phyloP scores from a whole-genome alignment of 2,113 vertebrate genomes.

The Hemiscyllium ocellatum region DNA sequence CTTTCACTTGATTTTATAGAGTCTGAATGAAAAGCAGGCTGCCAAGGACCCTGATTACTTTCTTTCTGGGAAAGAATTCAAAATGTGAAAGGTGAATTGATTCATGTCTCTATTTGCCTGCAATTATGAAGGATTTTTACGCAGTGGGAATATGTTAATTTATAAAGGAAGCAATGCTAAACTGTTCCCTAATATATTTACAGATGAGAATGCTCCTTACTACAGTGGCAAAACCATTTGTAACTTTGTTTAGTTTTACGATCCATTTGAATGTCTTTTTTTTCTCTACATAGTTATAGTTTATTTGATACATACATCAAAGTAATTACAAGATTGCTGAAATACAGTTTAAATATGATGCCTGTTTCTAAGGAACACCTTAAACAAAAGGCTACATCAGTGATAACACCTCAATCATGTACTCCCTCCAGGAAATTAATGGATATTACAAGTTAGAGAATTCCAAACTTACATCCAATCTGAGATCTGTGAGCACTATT shows the following conservation, averaged over 20 bases:
- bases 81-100: conserved; percentile 38
- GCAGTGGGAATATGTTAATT: conserved; percentile 26
- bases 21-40: conserved; percentile 35
- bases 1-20: conserved; percentile 33
- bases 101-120: conserved; percentile 31
- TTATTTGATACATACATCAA: background rate
- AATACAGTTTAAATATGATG: background rate
- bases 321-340: background rate
- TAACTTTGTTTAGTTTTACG: background rate
- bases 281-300: background rate
- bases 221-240: background rate
- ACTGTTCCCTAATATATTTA: background rate
- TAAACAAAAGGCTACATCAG: background rate
- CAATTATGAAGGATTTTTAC: conserved; percentile 15
- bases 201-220: background rate
- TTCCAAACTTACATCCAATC: background rate
- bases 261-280: background rate
- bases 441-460: background rate
- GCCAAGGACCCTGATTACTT: conserved; percentile 46
- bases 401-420: too few relatives aligned
- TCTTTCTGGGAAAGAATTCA: conserved; percentile 40
- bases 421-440: background rate
- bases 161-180: background rate
- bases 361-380: background rate
- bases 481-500: background rate